Evolutionary conservation across 2,888 invertebrate genomes (phyloP), one percentile per base, ranked within the genome.

Genomic region (Cerceris rybyensis): DNA sequence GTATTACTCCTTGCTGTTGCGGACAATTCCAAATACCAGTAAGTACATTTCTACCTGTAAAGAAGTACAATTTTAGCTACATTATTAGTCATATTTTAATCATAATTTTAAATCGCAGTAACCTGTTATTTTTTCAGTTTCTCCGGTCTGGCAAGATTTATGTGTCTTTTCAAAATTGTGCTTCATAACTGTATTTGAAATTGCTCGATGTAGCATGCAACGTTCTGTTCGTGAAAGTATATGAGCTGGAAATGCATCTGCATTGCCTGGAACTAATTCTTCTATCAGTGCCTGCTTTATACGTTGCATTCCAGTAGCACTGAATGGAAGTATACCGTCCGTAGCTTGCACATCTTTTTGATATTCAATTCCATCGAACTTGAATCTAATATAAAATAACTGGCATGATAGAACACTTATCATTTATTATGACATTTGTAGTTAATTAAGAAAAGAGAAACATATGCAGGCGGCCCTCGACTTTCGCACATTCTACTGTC

Each of bases 1-100:
- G 93, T 9, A 96, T 92, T 0, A 95, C 94, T 0, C 96, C 96
- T 49, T 93, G 93, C 93, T 96, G 96, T 75, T 95, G 93, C 0
- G 96, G 95, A 88, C 96, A 96, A 83, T 93, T 90, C 85, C 94
- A 94, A 67, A 88, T 86, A 39, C 92, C 88, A 83, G 75, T 81
- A 39, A 82, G 76, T 64, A 72, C 65, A 43, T 73, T 70, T 83
- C 76, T 83, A 66, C 78, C 89, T 88, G 9, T 9, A 7, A 46
- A 65, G 43, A 52, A 39, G 13, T 57, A 7, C 43, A 28, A 4
- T 28, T 1, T 28, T 1, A 28, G 28, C 28, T 50, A 9, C 14
- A 6, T 50, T 50, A 17, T 58, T 16, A 17, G 9, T 17, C 52
- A 7, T 9, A 61, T 16, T 13, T 57, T 54, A 43, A 43, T 28